phyloP scores from a whole-genome alignment of 2,797 vertebrate species.

The Enteromius paludinosus region DNA sequence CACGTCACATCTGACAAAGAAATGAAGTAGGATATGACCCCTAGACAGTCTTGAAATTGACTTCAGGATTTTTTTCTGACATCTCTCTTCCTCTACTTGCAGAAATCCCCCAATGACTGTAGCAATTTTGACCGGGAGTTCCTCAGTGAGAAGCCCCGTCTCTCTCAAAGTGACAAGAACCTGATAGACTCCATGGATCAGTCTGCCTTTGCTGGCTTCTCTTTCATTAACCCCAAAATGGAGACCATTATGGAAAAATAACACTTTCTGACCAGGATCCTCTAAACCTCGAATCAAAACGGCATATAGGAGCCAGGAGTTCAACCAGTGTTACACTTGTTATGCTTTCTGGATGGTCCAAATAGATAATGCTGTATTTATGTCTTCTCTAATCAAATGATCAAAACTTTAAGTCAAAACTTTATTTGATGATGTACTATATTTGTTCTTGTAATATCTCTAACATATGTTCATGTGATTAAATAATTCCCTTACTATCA shows the following conservation, averaged over 20 bases:
- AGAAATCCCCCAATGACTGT: conserved; percentile 93
- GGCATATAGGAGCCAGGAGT: conserved; percentile 21
- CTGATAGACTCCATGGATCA: conserved; percentile 98
- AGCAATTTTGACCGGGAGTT: conserved; percentile 98
- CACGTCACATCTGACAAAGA: neutral
- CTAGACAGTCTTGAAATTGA: neutral
- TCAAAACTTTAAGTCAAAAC: conserved; percentile 61
- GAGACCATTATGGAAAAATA: conserved; percentile 84
- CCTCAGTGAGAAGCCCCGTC: conserved; percentile 90
- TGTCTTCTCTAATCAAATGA: conserved; percentile 55
- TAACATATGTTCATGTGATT: conserved; percentile 20
- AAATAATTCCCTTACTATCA: neutral
- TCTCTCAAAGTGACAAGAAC: conserved; percentile 93
- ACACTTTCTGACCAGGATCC: conserved; percentile 50
- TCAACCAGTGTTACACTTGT: conserved; percentile 59
- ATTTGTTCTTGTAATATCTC: conserved; percentile 52
- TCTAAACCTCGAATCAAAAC: conserved; percentile 19
- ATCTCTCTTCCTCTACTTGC: conserved; percentile 47
- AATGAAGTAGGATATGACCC: neutral
- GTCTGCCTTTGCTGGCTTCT: conserved; percentile 89
- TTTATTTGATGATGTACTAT: conserved; percentile 64
- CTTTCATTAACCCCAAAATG: conserved; percentile 93
- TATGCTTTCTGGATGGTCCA: conserved; percentile 37
- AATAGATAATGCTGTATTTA: conserved; percentile 46
- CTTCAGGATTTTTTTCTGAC: neutral